A percentile compares a stretch with the other conserved stretches of the same genome.
Conservation (phyloP, 2,888 invertebrate genomes). For the Ischnura elegans region DNA sequence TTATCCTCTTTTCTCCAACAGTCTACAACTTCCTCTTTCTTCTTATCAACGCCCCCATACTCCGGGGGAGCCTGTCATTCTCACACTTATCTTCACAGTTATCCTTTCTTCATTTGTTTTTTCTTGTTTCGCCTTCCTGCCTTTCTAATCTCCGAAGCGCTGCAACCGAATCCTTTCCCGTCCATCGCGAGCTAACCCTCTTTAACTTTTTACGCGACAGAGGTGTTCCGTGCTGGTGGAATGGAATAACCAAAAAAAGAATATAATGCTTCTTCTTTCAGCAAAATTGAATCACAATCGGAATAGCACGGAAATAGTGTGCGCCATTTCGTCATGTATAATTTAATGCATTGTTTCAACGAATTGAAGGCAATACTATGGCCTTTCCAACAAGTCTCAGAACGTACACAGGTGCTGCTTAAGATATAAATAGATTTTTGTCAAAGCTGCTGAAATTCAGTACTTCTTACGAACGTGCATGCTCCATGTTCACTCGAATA, state of each 20-base stretch:
- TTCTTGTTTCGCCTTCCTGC: background rate
- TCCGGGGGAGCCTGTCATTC: background rate
- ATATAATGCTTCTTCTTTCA: background rate
- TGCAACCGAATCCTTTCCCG: background rate
- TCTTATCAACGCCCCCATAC: slow-evolving; percentile 10
- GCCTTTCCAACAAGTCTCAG: too few species aligned
- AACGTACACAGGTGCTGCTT: too few species aligned
- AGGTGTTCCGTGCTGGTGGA: background rate
- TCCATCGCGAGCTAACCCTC: background rate
- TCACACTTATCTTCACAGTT: background rate
- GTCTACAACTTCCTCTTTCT: background rate
- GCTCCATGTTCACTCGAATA: too few species aligned
- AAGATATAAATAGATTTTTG: too few species aligned
- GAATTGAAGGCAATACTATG: too few species aligned
- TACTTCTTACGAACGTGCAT: too few species aligned
- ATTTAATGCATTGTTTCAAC: too few species aligned
- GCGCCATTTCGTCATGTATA: too few species aligned
- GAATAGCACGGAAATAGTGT: background rate
- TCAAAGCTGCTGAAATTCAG: too few species aligned
- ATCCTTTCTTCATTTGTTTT: background rate
- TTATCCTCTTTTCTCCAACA: background rate
- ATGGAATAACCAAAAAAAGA: background rate
- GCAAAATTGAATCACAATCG: background rate
- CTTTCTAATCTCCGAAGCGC: background rate
- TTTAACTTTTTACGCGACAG: background rate